Evolutionary conservation across 2,113 vertebrate genomes (phyloP).

Genomic region (Gymnogyps californianus): DNA sequence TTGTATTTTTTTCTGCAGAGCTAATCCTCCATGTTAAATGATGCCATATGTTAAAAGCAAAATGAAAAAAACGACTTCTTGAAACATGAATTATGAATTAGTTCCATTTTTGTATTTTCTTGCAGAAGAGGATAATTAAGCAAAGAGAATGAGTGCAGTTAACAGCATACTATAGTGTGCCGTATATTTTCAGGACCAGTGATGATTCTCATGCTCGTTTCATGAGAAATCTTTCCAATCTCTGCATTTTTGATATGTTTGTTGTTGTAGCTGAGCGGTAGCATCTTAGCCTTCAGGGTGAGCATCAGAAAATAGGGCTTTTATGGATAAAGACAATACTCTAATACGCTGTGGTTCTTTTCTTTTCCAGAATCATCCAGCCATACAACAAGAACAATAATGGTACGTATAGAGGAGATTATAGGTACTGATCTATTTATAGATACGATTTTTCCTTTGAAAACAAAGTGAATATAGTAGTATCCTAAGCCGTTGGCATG

Average conservation of each 20-base stretch:
- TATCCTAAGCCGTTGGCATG: neutral
- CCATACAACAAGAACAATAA: constrained; percentile 76
- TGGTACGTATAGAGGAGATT: constrained; percentile 72
- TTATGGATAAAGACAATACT: neutral
- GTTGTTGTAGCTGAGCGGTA: neutral
- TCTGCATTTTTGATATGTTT: neutral
- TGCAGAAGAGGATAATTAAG: constrained; percentile 1
- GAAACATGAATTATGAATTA: constrained; percentile 30
- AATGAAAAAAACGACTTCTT: neutral
- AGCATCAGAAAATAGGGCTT: neutral
- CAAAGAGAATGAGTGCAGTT: neutral
- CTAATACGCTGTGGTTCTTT: neutral
- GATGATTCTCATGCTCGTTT: neutral
- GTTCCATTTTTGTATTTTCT: constrained; percentile 6
- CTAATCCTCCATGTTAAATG: neutral
- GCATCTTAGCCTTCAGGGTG: neutral
- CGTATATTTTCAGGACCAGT: neutral
- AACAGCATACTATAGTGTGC: neutral
- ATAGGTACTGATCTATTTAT: neutral
- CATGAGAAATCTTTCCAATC: neutral
- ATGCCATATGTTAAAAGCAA: constrained; percentile 31
- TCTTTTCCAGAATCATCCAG: constrained; percentile 80
- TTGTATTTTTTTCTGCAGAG: neutral
- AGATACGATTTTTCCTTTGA: neutral
- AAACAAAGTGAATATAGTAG: neutral